Conservation (phyloP, 2,113 vertebrate species). For the Sus scrofa region DNA sequence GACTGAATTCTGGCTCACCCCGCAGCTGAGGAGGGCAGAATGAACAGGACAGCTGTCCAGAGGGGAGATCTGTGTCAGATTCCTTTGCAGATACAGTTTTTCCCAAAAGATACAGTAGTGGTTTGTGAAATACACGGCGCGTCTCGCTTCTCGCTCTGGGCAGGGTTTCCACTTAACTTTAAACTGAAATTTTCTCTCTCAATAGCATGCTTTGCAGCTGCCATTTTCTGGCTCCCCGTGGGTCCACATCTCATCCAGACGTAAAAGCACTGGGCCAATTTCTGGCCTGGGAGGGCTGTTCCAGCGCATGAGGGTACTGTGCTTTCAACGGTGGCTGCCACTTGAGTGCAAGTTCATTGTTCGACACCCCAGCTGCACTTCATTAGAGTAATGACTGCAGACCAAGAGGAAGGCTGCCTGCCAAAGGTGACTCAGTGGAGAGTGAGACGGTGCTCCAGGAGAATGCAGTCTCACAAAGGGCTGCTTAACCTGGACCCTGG, state of each 20-base stretch:
- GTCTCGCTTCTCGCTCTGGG: conserved; percentile 37
- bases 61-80: conserved; percentile 44
- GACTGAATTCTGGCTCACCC: conserved; percentile 37
- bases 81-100: conserved; percentile 25
- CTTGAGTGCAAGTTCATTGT: conserved; percentile 70
- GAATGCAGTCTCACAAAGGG: conserved; percentile 55
- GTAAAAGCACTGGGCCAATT: conserved; percentile 52
- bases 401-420: conserved; percentile 60
- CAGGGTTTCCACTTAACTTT: conserved; percentile 54
- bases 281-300: conserved; percentile 48
- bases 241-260: conserved; percentile 52
- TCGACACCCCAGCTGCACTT: conserved; percentile 71
- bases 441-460: conserved; percentile 48
- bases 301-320: background rate
- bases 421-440: conserved; percentile 77
- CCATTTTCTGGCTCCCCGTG: conserved; percentile 60
- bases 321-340: conserved; percentile 49
- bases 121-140: conserved; percentile 58
- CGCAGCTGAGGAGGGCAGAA: conserved; percentile 53
- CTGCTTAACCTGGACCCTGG: conserved; percentile 72
- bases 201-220: conserved; percentile 64
- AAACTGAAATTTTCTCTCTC: conserved; percentile 49
- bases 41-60: conserved; percentile 12
- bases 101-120: background rate
- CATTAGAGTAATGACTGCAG: conserved; percentile 70